Conservation (phyloP, 2,797 vertebrate genomes). For the Urosaurus nigricauda region DNA sequence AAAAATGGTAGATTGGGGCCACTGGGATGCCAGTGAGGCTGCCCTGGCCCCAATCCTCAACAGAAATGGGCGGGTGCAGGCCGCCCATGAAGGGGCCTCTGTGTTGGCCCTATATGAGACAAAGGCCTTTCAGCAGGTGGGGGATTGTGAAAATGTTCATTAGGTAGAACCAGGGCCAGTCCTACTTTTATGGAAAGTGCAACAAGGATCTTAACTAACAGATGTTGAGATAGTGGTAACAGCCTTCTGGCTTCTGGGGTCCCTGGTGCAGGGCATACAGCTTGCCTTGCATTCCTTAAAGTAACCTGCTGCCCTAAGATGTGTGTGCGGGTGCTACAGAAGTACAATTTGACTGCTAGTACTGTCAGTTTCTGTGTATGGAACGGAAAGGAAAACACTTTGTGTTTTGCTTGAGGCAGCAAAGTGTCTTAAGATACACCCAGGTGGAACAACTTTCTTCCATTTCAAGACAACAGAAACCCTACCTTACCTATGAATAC, state of each 20-base stretch:
- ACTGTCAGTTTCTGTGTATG: not conserved
- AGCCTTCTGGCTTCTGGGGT: not conserved
- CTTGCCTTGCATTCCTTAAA: not conserved
- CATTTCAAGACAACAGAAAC: not conserved
- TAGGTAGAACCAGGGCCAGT: not conserved
- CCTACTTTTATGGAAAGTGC: too few relatives aligned
- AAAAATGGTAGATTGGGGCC: too few relatives aligned
- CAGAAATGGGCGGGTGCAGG: too few relatives aligned
- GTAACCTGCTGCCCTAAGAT: not conserved
- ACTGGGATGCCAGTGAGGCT: too few relatives aligned
- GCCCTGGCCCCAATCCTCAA: too few relatives aligned
- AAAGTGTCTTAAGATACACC: not conserved
- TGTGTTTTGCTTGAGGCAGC: not conserved
- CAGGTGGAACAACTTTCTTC: not conserved
- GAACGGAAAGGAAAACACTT: not conserved
- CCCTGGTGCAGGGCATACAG: not conserved
- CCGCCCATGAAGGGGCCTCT: too few relatives aligned
- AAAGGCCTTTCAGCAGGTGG: not conserved
- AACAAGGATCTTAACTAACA: too few relatives aligned
- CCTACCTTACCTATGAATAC: not conserved
- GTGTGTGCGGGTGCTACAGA: not conserved
- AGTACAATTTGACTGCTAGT: not conserved
- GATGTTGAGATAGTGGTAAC: too few relatives aligned
- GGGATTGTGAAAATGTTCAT: not conserved
- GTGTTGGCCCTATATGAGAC: not conserved